These are phyloP conservation scores for Sitobion miscanthi DNA, from an alignment of 1,140 invertebrate genomes.

Conservation along the genomic window DNA sequence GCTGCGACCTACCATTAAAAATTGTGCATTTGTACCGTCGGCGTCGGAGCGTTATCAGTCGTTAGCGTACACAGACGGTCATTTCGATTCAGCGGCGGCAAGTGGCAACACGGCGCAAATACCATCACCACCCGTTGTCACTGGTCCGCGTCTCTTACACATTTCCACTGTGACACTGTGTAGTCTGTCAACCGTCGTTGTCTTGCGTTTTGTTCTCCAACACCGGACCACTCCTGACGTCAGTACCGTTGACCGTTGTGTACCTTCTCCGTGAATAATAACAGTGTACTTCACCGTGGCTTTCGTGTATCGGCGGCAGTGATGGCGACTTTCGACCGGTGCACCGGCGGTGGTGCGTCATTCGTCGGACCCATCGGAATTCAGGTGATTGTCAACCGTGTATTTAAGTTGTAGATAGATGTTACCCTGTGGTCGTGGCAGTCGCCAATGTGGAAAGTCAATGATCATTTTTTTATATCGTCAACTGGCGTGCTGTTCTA, in stretches of 20 bases:
- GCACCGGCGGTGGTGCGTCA: background rate
- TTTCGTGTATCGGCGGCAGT: background rate
- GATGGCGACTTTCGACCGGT: background rate
- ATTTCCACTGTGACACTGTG: too few relatives aligned
- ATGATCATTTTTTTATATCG: background rate
- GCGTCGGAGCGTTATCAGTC: background rate
- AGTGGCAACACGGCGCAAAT: background rate
- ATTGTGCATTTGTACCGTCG: background rate
- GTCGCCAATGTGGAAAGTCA: background rate
- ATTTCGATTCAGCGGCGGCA: background rate
- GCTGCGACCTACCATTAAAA: too few relatives aligned
- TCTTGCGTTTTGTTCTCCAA: background rate
- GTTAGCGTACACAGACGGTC: background rate
- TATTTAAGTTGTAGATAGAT: background rate
- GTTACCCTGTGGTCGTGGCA: too few relatives aligned
- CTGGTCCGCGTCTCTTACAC: background rate
- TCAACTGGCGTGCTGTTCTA: background rate
- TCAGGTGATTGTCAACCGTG: background rate
- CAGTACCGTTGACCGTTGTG: too few relatives aligned
- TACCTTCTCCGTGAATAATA: too few relatives aligned
- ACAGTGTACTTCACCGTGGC: background rate
- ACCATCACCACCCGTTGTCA: too few relatives aligned
- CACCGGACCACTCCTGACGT: too few relatives aligned
- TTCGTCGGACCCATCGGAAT: background rate
- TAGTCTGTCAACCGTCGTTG: background rate